Conservation (phyloP, 2,113 vertebrate genomes). For the Papio anubis region DNA sequence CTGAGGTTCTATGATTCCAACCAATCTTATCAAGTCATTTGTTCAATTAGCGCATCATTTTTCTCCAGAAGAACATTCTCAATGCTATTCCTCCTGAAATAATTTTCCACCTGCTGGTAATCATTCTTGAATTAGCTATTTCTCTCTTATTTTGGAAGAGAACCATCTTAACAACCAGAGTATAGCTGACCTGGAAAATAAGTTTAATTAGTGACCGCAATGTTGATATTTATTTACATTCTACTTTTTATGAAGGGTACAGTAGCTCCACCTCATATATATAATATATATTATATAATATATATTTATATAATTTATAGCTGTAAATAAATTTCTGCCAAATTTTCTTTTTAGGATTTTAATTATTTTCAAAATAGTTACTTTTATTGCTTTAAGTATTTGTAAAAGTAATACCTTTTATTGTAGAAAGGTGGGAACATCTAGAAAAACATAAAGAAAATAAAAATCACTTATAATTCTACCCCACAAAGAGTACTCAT, state of each 20-base stretch:
- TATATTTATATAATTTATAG: neutral
- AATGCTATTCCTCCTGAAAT: neutral
- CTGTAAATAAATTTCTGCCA: conserved; percentile 1
- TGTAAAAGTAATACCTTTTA: neutral
- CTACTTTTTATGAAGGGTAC: neutral
- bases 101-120: neutral
- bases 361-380: conserved; percentile 15
- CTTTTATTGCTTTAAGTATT: neutral
- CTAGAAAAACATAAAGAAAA: conserved; percentile 1
- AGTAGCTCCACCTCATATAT: neutral
- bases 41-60: neutral
- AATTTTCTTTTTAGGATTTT: conserved; percentile 34
- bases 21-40: neutral
- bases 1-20: neutral
- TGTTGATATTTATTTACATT: neutral
- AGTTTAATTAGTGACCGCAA: conserved; percentile 18
- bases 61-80: neutral
- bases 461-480: neutral
- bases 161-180: neutral
- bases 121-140: neutral
- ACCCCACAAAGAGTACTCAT: neutral
- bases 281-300: neutral
- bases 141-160: neutral
- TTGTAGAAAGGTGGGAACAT: neutral
- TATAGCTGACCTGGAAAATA: conserved; percentile 31